Evolutionary conservation across 2,797 vertebrate genomes (phyloP), one percentile per base, ranked within the genome.

Genomic region (Protonibea diacanthus): DNA sequence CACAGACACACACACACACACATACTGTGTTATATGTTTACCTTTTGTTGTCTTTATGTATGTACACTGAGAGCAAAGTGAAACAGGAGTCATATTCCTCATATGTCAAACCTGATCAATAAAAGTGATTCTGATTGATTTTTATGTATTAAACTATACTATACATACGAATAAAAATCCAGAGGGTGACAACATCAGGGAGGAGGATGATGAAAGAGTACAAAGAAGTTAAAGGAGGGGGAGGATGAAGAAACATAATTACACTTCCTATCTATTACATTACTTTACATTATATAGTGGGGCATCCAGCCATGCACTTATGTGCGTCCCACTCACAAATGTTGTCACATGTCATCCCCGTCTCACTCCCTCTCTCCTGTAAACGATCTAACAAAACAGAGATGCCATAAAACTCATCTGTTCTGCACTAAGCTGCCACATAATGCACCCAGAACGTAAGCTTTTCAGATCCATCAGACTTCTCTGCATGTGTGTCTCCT

Each of bases 251-350:
- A 18, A 53, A 62, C 2, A 8, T 59, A 44, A 79, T 60, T 44
- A 45, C 2, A 0, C 8, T 45, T 66, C 48, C 70, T 5, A 15
- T 64, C 76, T n/a, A 58, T n/a, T n/a, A n/a, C n/a, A n/a, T n/a
- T n/a, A 40, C 38, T 9, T 64, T 57, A 47, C 74, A n/a, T 15
- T 11, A 20, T 38, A 68, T 6, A 1, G 18, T 12, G 49, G 15
- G 42, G 60, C 71, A 56, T 64, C 57, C 62, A 72, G 82, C 56
- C 66, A 56, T 74, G 68, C 45, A 33, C 63, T 73, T 5, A 47
- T 81, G 44, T 53, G n/a, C 65, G 29, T 70, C 72, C 68, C 56
- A 42, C 75, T 76, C 56, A 51, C 49, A 63, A 0, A 52, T 61
- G 27, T 21, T 53, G 71, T 65, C 76, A 74, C 68, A 38, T 59